Percentiles rank a stretch among this genome's conserved stretches.
These are phyloP conservation scores for Epiblema foenella DNA, from an alignment of 2,888 invertebrate genomes.

Conservation along the genomic window DNA sequence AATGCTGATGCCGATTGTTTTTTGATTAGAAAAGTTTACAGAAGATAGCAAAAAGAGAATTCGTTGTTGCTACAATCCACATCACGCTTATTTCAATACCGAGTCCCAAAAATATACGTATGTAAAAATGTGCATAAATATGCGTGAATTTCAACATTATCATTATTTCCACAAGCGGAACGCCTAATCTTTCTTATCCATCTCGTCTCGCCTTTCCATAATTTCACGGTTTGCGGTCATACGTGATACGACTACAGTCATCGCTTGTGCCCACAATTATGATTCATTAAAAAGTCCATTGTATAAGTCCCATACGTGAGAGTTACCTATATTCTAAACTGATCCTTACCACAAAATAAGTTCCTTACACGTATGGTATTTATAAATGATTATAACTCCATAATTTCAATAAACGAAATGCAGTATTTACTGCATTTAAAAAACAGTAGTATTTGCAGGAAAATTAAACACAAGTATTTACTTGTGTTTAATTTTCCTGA, in stretches of 20 bases:
- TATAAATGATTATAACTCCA: too few relatives aligned
- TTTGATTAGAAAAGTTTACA: neutral
- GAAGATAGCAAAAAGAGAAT: neutral
- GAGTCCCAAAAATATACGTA: neutral
- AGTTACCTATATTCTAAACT: neutral
- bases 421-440: too few relatives aligned
- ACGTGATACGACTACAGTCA: constrained; percentile 36
- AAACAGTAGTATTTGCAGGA: too few relatives aligned
- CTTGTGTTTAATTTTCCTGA: too few relatives aligned
- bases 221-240: constrained; percentile 31
- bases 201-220: constrained; percentile 14
- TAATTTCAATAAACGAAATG: too few relatives aligned
- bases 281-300: constrained; percentile 42
- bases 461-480: too few relatives aligned
- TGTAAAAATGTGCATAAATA: neutral
- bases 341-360: too few relatives aligned
- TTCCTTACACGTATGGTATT: too few relatives aligned
- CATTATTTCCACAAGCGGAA: constrained; percentile 11
- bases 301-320: constrained; percentile 16
- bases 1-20: neutral
- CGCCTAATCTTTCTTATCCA: constrained; percentile 16
- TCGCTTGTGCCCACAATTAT: constrained; percentile 17
- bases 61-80: neutral
- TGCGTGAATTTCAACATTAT: neutral
- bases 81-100: neutral